phyloP scores from a whole-genome alignment of 2,113 vertebrate species.

The Psephotus haematonotus region DNA sequence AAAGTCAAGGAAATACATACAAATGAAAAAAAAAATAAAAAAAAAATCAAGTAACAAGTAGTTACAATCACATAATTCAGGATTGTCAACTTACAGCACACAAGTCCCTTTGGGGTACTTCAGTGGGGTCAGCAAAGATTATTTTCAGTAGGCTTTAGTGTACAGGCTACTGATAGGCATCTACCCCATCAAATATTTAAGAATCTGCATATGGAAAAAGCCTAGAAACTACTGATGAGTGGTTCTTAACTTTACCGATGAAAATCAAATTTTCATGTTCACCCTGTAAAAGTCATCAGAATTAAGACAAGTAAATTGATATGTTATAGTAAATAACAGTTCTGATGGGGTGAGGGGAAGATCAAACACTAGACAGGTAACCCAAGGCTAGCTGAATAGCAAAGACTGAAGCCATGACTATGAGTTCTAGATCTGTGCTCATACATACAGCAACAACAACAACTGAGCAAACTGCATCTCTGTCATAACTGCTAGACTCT shows the following conservation, averaged over 20 bases:
- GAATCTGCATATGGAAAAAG: neutral
- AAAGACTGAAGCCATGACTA: neutral
- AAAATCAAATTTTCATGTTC: neutral
- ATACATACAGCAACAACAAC: neutral
- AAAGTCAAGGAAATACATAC: conserved; percentile 81
- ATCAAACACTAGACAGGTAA: neutral
- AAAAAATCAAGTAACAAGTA: neutral
- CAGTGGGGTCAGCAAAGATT: neutral
- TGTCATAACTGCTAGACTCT: neutral
- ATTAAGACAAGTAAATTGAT: neutral
- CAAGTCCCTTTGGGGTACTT: neutral
- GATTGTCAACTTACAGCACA: neutral
- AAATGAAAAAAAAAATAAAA: neutral
- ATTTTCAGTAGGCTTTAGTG: neutral
- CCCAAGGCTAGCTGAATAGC: neutral
- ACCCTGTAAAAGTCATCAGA: neutral
- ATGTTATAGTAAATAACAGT: neutral
- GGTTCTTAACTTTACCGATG: neutral
- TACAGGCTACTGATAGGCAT: neutral
- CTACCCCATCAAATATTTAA: neutral
- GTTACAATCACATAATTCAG: neutral
- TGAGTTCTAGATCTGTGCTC: neutral
- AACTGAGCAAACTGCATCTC: neutral
- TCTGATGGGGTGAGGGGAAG: neutral
- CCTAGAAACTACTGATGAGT: neutral